Percentiles rank a stretch among this genome's conserved stretches.
Evolutionary conservation across 2,888 invertebrate species (phyloP).

Genomic region (Drosophila formosana): DNA sequence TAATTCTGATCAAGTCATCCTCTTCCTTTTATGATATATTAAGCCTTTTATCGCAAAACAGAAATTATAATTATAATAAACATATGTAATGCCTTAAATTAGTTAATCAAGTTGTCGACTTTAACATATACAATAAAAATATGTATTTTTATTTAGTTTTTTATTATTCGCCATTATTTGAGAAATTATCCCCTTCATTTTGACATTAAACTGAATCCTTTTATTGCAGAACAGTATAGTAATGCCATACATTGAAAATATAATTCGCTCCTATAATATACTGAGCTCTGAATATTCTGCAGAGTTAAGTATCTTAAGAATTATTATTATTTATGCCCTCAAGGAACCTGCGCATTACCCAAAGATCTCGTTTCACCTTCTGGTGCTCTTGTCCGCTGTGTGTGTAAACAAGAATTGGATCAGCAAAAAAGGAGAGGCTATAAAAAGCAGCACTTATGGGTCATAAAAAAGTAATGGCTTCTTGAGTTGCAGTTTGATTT

Average conservation of each 20-base stretch:
- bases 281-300: neutral
- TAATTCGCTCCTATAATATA: neutral
- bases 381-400: neutral
- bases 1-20: too few species aligned
- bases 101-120: too few species aligned
- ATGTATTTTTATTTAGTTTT: too few species aligned
- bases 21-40: too few species aligned
- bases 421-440: conserved; percentile 2
- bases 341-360: neutral
- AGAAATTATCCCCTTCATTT: too few species aligned
- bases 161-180: too few species aligned
- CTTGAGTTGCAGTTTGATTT: conserved; percentile 33
- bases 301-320: neutral
- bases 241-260: neutral
- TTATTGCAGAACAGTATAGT: neutral
- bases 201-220: neutral
- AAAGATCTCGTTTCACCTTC: neutral
- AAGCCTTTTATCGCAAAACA: too few species aligned
- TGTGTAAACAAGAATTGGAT: neutral
- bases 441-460: conserved; percentile 27
- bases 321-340: neutral
- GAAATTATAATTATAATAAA: too few species aligned
- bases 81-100: too few species aligned
- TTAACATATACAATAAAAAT: too few species aligned
- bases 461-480: conserved; percentile 27